phyloP scores from a whole-genome alignment of 2,797 vertebrate species.

The Tiaroga cobitis region DNA sequence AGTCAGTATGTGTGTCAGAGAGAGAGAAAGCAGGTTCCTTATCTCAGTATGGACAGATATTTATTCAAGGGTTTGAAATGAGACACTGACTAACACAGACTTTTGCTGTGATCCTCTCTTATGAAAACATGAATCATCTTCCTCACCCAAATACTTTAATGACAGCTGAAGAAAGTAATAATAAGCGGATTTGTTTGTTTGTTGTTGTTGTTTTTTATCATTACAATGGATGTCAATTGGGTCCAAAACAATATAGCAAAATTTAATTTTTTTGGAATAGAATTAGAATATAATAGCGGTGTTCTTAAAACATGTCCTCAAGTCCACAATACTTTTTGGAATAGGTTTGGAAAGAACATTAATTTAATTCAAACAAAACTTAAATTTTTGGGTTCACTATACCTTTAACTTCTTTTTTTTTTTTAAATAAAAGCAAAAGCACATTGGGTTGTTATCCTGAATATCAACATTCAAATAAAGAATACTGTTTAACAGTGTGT shows the following conservation, averaged over 20 bases:
- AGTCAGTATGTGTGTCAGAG: conserved; percentile 8
- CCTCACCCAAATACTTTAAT: conserved; percentile 18
- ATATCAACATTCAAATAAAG: neutral
- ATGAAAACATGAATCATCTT: conserved; percentile 27
- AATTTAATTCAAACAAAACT: neutral
- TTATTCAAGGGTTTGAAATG: conserved; percentile 39
- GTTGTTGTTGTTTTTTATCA: too few relatives aligned
- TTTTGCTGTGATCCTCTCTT: conserved; percentile 39
- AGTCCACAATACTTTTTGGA: neutral
- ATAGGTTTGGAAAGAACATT: neutral
- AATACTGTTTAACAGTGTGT: conserved; percentile 22
- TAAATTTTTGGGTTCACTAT: neutral
- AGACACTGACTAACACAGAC: conserved; percentile 35
- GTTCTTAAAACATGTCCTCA: neutral
- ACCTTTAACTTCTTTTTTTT: neutral
- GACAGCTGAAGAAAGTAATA: conserved; percentile 22
- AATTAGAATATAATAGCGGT: too few relatives aligned
- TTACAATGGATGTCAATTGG: too few relatives aligned
- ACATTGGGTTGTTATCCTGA: conserved; percentile 6
- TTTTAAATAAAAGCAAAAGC: neutral
- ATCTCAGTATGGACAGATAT: conserved; percentile 26
- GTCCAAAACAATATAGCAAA: too few relatives aligned
- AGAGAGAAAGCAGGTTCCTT: conserved; percentile 17
- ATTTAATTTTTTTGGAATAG: too few relatives aligned
- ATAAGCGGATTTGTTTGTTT: neutral